Evolutionary conservation across 2,797 vertebrate genomes (phyloP), one percentile per base, ranked within the genome.

Genomic region (Streptopelia turtur): DNA sequence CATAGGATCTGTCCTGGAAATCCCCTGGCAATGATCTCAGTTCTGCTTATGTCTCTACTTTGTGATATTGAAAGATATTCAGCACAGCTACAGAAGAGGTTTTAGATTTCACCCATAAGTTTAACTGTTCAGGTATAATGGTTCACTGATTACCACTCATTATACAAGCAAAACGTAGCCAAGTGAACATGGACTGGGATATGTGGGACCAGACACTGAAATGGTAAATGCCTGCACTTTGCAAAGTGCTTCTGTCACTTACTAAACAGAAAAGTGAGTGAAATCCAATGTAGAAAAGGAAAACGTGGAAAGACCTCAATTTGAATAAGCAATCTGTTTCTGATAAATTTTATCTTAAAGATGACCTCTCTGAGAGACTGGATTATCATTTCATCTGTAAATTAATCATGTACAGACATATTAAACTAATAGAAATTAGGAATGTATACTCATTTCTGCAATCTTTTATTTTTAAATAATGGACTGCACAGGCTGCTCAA

Each of bases 401-500:
- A 69, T 39, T 39, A 39, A 60, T 47, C 35, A 55, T 2, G 6
- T 45, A n/a, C 10, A 59, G 24, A 37, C 9, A 12, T 27, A 37
- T 30, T 69, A 69, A 75, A 87, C 5, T 59, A 43, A 63, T 7
- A 64, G 27, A 24, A 56, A 50, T 1, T 30, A 57, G 8, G 6
- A 20, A 18, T 43, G 8, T 17, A 31, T 82, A 55, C 69, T 86
- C 3, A 31, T 49, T 89, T 85, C 71, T 82, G 31, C 43, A 50
- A 5, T 15, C 24, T 79, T 86, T 87, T 93, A 4, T 92, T 93
- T 93, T 91, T 59, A 81, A 89, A 53, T 52, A 49, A 98, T 98
- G 97, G 98, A 84, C 76, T 98, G 35, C 97, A 98, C 81, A 97
- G 98, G 76, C 98, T 98, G 97, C 64, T 98, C 74, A 97, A 98